Evolutionary conservation across 2,888 invertebrate species (phyloP).

Genomic region (Brachyptera risi): DNA sequence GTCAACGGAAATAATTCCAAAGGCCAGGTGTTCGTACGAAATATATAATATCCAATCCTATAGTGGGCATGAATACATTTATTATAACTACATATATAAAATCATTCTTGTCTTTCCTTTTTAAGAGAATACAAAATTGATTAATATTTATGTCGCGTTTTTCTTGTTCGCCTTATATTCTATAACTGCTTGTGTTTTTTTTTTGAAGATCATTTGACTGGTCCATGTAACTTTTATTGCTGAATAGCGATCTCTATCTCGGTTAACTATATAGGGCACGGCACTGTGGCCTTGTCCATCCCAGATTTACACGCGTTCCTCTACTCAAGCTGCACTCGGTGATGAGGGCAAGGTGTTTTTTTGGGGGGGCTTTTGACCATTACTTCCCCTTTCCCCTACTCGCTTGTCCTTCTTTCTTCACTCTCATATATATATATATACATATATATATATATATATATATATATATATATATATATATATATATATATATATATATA

Average conservation of each 20-base stretch:
- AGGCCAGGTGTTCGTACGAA: neutral
- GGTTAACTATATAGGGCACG: neutral
- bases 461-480: no score
- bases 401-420: no score
- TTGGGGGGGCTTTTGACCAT: no score
- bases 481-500: no score
- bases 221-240: neutral
- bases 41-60: neutral
- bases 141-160: slow-evolving; percentile 1
- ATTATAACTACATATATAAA: neutral
- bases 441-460: no score
- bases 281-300: neutral
- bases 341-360: neutral
- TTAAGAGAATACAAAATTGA: neutral
- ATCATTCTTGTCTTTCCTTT: neutral
- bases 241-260: neutral
- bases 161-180: neutral
- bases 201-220: neutral
- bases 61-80: neutral
- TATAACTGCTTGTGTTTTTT: neutral
- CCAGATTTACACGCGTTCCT: neutral
- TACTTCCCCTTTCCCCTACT: no score
- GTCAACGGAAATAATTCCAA: neutral
- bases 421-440: no score
- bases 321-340: no score